Conservation (phyloP, 64 coral and sea anemone species). For the Anthopleura sola region DNA sequence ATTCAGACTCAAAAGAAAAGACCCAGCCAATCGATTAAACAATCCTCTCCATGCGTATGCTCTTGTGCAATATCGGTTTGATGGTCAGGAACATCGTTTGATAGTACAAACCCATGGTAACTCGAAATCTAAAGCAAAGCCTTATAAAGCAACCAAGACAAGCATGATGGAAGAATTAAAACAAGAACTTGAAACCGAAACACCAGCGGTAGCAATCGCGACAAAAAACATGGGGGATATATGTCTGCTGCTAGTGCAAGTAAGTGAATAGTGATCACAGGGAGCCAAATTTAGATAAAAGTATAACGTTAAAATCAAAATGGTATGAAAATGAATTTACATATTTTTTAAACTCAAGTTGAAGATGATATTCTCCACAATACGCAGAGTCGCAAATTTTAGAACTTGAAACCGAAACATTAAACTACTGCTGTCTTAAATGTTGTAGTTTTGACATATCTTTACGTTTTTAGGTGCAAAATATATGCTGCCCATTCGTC, state of each 20-base stretch:
- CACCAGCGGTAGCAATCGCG: background rate
- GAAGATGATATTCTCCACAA: too few species aligned
- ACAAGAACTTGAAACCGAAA: background rate
- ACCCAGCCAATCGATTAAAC: slow-evolving; percentile 11
- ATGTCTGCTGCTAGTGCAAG: background rate
- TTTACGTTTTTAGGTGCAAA: too few species aligned
- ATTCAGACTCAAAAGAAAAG: slow-evolving; percentile 18
- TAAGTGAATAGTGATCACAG: too few species aligned
- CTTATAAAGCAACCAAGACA: slow-evolving; percentile 9
- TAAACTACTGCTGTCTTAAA: too few species aligned
- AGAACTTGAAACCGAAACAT: too few species aligned
- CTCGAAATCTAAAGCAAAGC: background rate
- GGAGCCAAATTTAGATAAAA: too few species aligned
- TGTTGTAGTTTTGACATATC: too few species aligned
- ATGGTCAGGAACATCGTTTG: slow-evolving; percentile 8
- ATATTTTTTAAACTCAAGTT: too few species aligned
- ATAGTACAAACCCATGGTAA: background rate
- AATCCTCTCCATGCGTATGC: background rate
- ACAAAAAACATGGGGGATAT: slow-evolving; percentile 6
- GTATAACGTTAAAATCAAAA: too few species aligned
- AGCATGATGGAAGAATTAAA: slow-evolving; percentile 1
- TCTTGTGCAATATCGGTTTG: slow-evolving; percentile 11
- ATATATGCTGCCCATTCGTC: too few species aligned
- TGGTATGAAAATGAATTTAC: too few species aligned
- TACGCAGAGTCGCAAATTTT: too few species aligned